Conservation (phyloP, 2,888 invertebrate genomes). For the Patella depressa region DNA sequence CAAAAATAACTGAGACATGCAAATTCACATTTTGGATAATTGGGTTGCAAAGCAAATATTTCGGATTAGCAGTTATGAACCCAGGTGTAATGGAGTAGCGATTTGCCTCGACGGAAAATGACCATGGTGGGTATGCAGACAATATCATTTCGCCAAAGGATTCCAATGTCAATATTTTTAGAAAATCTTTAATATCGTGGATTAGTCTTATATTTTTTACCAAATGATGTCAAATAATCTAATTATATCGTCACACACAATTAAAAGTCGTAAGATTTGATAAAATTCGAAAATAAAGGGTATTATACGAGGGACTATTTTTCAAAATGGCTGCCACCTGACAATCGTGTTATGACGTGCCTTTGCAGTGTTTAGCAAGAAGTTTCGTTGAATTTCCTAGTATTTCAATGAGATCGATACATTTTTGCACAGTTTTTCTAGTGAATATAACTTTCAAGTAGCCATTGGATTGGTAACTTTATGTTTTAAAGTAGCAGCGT, state of each 20-base stretch:
- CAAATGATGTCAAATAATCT: no score
- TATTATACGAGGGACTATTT: conserved; percentile 45
- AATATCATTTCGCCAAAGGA: conserved; percentile 16
- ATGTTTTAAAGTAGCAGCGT: no score
- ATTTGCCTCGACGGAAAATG: conserved; percentile 34
- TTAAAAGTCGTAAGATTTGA: no score
- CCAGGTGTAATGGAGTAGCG: conserved; percentile 4
- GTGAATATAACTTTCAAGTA: no score
- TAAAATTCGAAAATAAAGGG: no score
- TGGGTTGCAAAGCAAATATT: neutral
- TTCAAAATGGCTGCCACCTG: conserved; percentile 57
- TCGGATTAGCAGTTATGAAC: conserved; percentile 6
- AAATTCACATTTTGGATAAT: neutral
- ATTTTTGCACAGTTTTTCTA: no score
- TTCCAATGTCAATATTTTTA: conserved; percentile 7
- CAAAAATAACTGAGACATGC: neutral
- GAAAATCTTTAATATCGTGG: no score
- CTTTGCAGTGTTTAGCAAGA: conserved; percentile 28
- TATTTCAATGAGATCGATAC: no score
- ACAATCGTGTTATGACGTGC: conserved; percentile 59
- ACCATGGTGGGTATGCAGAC: conserved; percentile 38
- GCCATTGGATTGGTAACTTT: no score
- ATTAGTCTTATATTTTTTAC: no score
- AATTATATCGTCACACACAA: no score
- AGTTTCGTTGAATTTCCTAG: conserved; percentile 2